Base-by-base conservation (phyloP, 2,888 invertebrate species). In the Melitaea athalia region DNA sequence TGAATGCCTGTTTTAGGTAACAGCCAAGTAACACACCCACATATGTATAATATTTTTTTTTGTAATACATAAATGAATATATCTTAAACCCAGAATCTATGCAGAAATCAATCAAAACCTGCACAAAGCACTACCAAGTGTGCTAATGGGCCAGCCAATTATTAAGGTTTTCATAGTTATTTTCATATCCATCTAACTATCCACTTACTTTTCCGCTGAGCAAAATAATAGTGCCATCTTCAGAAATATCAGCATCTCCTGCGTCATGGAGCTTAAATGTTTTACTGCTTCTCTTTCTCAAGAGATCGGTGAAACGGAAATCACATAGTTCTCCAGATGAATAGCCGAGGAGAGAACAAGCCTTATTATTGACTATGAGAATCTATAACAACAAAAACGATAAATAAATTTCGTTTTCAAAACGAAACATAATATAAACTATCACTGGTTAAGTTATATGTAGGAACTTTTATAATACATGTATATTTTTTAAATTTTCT, bases 281-380 rank as follows among this genome's bases (percentile, higher is more conserved):
- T 68, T 89, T 92, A 72, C 87, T 91, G 75, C 81, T 94, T 78
- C 88, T 93, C 65, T 89, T 94, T 59, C 90, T 87, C 0, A 94
- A 82, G 8, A 94, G 81, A 59, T 94, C 93, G 0, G 89, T 87
- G 76, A 94, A 93, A 15, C 90, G 82, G 43, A 94, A 85, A 2
- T 89, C 89, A 57, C 94, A 93, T 0, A 94, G 82, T 77, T 94
- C 94, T 0, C 91, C 89, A 0, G 94, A 90, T 0, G 94, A 91
- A 74, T 94, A 94, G 11, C 94, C 94, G 33, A 94, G 86, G 45
- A 94, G 83, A 0, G 95, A 94, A 77, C 94, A 95, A 7, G 95
- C 95, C 82, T 94, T 94, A 78, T 93, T 94, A 86, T 95, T 95
- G 14, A 95, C 95, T 79, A 95, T 94, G 17, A 95, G 86, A 71